Evolutionary conservation across 2,888 invertebrate species (phyloP), one percentile per base, ranked within the genome.

Genomic region (Petrophora chlorosata): DNA sequence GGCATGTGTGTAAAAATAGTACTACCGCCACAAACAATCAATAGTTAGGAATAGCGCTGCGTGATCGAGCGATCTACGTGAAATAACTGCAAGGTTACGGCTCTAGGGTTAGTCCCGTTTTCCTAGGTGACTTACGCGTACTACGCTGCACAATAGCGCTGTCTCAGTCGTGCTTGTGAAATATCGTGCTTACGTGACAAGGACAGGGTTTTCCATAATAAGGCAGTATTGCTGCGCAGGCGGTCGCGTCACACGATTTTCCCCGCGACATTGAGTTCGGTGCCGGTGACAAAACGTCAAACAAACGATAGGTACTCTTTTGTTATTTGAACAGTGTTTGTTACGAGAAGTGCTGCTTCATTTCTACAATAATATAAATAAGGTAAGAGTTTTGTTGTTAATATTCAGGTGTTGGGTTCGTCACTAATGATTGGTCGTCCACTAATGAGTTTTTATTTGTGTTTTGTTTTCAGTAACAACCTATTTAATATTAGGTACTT

Each of bases 161-260:
- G 52, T 76, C 69, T 59, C 61, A 53, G 50, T 77, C 63, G 45
- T 38, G 36, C 44, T 17, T 33, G 40, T 29, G 0, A 30, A 22
- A 39, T 14, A 23, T 43, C 22, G 35, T 19, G 25, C 15, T 26
- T 28, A 53, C 23, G 36, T 32, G 53, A 41, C 48, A 53, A 53
- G 52, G 49, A 43, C 38, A 10, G 25, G 46, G 45, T 54, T 17
- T 9, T 25, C 12, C 29, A 12, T 26, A 7, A 23, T 10, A 10
- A 8, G 28, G 29, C 23, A 30, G 32, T 38, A 33, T 22, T 25
- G 30, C 47, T 74, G 77, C 76, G 77, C 76, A 62, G 57, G 65
- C 73, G 76, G 63, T 61, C 56, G 61, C 67, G 73, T 75, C 76
- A 73, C 56, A 49, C 51, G 61, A 64, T 73, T 77, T 76, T 70